Conservation (phyloP, 1,140 invertebrate species). For the Papilio xuthus region DNA sequence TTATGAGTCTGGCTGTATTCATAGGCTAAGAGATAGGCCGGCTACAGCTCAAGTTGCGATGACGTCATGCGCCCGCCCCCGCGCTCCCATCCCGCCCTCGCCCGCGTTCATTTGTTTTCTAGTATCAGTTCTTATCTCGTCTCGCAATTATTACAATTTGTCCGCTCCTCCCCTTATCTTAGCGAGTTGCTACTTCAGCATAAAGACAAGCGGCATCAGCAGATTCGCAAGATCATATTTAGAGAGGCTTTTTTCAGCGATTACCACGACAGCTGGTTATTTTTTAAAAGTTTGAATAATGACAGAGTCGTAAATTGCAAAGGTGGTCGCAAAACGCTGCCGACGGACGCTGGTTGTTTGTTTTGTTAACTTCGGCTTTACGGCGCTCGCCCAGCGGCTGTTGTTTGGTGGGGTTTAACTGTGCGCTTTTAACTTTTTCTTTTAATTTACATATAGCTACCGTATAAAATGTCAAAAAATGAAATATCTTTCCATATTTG, state of each 20-base stretch:
- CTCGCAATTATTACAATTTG: conserved; percentile 81
- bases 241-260: conserved; percentile 68
- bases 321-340: conserved; percentile 65
- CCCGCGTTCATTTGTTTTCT: conserved; percentile 80
- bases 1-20: conserved; percentile 44
- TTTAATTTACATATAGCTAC: conserved; percentile 38
- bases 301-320: conserved; percentile 68
- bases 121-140: conserved; percentile 80
- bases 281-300: conserved; percentile 76
- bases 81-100: conserved; percentile 46
- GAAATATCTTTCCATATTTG: not conserved
- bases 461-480: conserved; percentile 14
- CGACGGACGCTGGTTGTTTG: conserved; percentile 63
- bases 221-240: conserved; percentile 78
- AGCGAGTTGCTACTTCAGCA: conserved; percentile 75
- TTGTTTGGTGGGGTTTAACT: conserved; percentile 63
- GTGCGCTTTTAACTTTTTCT: conserved; percentile 53
- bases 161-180: conserved; percentile 80
- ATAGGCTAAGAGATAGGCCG: conserved; percentile 45
- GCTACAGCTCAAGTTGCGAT: conserved; percentile 50
- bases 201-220: conserved; percentile 75
- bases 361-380: conserved; percentile 70
- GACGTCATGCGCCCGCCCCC: conserved; percentile 61
- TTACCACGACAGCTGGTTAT: conserved; percentile 58
- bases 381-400: conserved; percentile 54